Base-by-base conservation (phyloP, 1,140 invertebrate species). In the Drosophila kepulauana region DNA sequence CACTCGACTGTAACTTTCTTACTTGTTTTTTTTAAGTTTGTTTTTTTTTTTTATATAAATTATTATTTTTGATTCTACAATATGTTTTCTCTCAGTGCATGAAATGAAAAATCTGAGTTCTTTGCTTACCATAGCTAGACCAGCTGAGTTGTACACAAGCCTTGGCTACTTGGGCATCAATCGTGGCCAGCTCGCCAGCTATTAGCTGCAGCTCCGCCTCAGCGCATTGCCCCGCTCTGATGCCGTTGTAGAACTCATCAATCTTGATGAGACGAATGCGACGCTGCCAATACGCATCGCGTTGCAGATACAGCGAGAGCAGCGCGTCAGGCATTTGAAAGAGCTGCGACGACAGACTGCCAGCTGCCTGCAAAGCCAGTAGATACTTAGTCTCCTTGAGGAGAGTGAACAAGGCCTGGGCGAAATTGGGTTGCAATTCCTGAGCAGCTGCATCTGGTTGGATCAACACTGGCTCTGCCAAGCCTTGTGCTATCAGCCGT, bases 231-330 rank as follows among this genome's bases (percentile, higher is more conserved):
- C 81, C 89, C 2, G 62, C 54, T 1, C 94, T 91, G 15, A 96
- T 93, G 90, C 94, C 94, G 92, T 96, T 96, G 86, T 93, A 94
- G 92, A 93, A 94, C 85, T 94, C 93, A 0, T 93, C 90, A 62
- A 93, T 94, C 68, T 93, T 82, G 33, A 93, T 93, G 20, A 94
- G 82, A 35, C 92, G 92, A 13, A 92, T 85, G 49, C 91, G 91
- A n/a, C 91, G 91, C 35, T 92, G 82, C 80, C 89, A 91, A 35
- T 94, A 90, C 45, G 92, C 92, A 73, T 94, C 93, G 38, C 84
- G 66, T 59, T 93, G 76, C 8, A 75, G 81, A 65, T 93, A 94
- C 0, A 95, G 80, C 3, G 92, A 78, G 1, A 93, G 61, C 0
- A 94, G 94, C 75, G 93, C 93, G 15, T 91, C 72, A 1, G 94